Evolutionary conservation across 2,113 vertebrate genomes (phyloP).

Genomic region (Dasyornis broadbenti): DNA sequence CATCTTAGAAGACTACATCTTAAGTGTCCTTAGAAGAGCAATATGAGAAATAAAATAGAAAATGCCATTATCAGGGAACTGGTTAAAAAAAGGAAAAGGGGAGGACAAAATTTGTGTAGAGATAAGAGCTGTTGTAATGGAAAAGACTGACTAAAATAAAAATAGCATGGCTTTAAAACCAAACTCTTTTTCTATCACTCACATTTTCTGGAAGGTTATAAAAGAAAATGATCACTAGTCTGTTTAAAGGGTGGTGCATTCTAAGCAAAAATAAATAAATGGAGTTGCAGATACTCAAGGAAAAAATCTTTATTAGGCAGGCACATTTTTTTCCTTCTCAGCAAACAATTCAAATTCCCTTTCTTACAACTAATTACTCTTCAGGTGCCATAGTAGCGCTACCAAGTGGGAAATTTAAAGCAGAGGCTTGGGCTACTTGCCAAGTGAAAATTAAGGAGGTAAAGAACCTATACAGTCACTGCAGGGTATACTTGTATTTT

Average conservation of each 20-base stretch:
- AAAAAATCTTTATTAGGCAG: slow-evolving; percentile 57
- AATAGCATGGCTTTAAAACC: background rate
- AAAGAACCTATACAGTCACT: slow-evolving; percentile 33
- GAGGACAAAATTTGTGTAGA: background rate
- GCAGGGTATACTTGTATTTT: slow-evolving; percentile 14
- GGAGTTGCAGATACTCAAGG: background rate
- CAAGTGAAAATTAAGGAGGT: slow-evolving; percentile 55
- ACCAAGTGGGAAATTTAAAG: slow-evolving; percentile 59
- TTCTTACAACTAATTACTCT: slow-evolving; percentile 52
- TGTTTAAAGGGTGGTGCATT: slow-evolving; percentile 11
- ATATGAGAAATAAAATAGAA: background rate
- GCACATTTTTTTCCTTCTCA: slow-evolving; percentile 47
- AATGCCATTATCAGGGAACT: background rate
- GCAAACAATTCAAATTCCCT: slow-evolving; percentile 58
- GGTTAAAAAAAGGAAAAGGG: background rate
- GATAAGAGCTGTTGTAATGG: background rate
- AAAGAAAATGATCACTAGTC: background rate
- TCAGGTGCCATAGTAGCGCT: slow-evolving; percentile 44
- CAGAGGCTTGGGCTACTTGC: slow-evolving; percentile 37
- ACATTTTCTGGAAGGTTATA: background rate
- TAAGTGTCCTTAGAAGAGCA: background rate
- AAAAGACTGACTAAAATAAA: background rate
- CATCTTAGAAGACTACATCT: background rate
- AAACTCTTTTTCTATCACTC: background rate
- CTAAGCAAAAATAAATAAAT: slow-evolving; percentile 40